Evolutionary conservation across 2,797 vertebrate genomes (phyloP).

Genomic region (Sarcophilus harrisii): DNA sequence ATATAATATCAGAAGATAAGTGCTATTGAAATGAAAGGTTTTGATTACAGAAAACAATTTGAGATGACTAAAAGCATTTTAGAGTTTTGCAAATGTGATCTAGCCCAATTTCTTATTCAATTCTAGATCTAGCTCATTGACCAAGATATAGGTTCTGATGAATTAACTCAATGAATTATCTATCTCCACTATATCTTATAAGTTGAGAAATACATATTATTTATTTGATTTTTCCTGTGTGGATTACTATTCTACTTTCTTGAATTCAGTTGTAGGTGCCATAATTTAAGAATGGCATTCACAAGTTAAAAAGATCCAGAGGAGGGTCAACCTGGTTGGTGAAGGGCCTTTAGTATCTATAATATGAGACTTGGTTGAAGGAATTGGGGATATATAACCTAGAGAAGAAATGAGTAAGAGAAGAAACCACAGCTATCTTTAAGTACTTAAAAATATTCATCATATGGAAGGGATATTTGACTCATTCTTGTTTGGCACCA

Average conservation of each 20-base stretch:
- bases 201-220: background rate
- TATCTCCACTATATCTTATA: background rate
- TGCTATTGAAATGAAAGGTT: background rate
- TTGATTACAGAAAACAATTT: background rate
- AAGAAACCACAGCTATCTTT: background rate
- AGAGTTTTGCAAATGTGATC: background rate
- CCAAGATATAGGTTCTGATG: background rate
- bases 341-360: background rate
- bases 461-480: background rate
- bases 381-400: background rate
- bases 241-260: background rate
- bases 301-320: background rate
- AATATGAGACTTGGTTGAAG: background rate
- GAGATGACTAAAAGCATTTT: background rate
- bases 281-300: background rate
- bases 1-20: background rate
- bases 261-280: background rate
- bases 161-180: background rate
- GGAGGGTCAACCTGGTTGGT: background rate
- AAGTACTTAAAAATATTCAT: background rate
- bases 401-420: background rate
- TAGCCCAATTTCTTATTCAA: background rate
- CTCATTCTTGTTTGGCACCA: background rate
- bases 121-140: background rate
- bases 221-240: background rate